phyloP scores from a whole-genome alignment of 2,113 vertebrate species.

The Psilopsiagon aurifrons region DNA sequence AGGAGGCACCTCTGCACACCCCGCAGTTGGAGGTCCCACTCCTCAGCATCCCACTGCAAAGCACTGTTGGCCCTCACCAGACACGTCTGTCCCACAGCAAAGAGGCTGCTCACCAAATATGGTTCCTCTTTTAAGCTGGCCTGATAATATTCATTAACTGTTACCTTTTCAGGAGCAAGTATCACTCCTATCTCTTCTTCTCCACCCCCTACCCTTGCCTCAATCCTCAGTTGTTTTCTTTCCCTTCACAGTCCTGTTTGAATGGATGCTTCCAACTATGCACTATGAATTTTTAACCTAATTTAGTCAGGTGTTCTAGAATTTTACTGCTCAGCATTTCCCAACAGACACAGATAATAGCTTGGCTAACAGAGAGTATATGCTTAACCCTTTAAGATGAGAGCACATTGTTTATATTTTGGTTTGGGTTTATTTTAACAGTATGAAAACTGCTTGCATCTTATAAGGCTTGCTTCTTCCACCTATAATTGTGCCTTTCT shows the following conservation, averaged over 20 bases:
- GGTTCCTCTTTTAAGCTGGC: neutral
- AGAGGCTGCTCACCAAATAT: neutral
- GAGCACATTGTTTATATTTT: neutral
- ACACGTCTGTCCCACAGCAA: rapidly evolving
- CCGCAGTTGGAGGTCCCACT: rapidly evolving
- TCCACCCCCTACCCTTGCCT: too few relatives aligned
- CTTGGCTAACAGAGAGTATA: neutral
- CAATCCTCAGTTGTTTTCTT: neutral
- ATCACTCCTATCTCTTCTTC: too few relatives aligned
- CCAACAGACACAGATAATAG: neutral
- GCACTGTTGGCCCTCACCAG: neutral
- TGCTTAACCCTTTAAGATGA: neutral
- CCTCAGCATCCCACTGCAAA: neutral
- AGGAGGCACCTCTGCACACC: neutral
- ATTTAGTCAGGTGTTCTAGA: neutral
- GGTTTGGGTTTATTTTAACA: neutral
- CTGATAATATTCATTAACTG: rapidly evolving
- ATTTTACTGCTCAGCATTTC: neutral
- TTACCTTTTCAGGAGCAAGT: neutral
- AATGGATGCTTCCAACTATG: neutral
- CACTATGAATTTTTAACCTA: neutral
- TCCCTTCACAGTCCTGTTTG: neutral
- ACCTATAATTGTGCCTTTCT: neutral
- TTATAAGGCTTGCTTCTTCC: neutral
- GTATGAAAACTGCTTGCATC: neutral